These are phyloP conservation scores for Dryobota labecula DNA, from an alignment of 2,888 invertebrate genomes.

Conservation along the genomic window DNA sequence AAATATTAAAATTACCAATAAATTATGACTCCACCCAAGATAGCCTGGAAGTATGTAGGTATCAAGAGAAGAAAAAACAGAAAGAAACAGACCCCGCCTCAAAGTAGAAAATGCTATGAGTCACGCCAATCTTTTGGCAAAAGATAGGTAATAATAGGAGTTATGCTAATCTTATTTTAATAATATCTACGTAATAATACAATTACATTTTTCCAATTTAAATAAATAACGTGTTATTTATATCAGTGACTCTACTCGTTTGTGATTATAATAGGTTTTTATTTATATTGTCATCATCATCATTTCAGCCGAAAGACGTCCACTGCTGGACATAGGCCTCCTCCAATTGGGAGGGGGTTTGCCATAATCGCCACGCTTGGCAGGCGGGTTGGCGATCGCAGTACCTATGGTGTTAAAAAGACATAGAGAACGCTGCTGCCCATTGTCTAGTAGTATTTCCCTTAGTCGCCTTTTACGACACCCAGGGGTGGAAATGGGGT, in stretches of 20 bases:
- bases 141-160: conserved; percentile 51
- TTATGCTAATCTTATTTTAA: conserved; percentile 36
- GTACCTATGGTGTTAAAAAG: no score
- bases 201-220: conserved; percentile 42
- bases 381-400: no score
- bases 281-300: conserved; percentile 28
- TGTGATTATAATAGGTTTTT: conserved; percentile 20
- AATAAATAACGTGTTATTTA: conserved; percentile 56
- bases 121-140: conserved; percentile 30
- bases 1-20: not conserved
- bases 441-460: no score
- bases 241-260: conserved; percentile 48
- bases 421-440: no score
- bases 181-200: conserved; percentile 51
- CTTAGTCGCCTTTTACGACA: no score
- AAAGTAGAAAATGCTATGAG: conserved; percentile 28
- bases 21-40: not conserved
- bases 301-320: no score
- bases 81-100: conserved; percentile 6
- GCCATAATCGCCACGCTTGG: no score
- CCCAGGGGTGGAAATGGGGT: no score
- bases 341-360: no score
- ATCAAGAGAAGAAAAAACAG: conserved; percentile 3
- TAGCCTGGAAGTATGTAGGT: not conserved
- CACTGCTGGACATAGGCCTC: no score